Base-by-base conservation (phyloP, 2,888 invertebrate species). In the Stenurella melanura region DNA sequence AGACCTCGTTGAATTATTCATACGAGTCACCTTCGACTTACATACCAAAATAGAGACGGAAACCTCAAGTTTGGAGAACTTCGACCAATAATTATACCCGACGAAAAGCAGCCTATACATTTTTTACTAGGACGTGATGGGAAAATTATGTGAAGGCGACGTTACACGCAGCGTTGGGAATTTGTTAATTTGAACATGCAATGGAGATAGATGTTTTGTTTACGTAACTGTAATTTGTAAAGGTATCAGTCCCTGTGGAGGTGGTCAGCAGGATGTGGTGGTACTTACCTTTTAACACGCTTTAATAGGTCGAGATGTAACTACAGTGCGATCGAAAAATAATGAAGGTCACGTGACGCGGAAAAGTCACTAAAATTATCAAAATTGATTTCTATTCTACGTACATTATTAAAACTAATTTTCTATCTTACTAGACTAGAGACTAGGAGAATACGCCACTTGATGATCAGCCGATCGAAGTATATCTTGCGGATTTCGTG, bases 1-100 rank as follows among this genome's bases (percentile, higher is more conserved):
- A 50, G 50, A 50, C 50, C 50, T n/a, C n/a, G n/a, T 12, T 50
- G 50, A 50, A 50, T 50, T 50, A 50, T 50, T 50, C 50, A 50
- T 50, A 12, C 5, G 15, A 50, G 50, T 50, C n/a, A 50, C 50
- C 50, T 50, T 50, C 50, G 50, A n/a, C 50, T 50, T 42, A 15
- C 42, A 3, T 50, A 50, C 50, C n/a, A 50, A 50, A 50, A 50
- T n/a, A 50, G 50, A 50, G 50, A 50, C 50, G 50, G 50, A 50
- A 50, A n/a, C 50, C 6, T 50, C 4, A n/a, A 15, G 42, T 50
- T 50, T 50, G 50, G 50, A n/a, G n/a, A n/a, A 50, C 50, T 50
- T 5, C 1, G 15, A n/a, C 50, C 50, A 50, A 50, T 50, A 50
- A 42, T 50, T 50, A 50, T 50, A 6, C 12, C 50, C 15, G 50